Evolutionary conservation across 2,113 vertebrate species (phyloP).

Genomic region (Nesoenas mayeri): DNA sequence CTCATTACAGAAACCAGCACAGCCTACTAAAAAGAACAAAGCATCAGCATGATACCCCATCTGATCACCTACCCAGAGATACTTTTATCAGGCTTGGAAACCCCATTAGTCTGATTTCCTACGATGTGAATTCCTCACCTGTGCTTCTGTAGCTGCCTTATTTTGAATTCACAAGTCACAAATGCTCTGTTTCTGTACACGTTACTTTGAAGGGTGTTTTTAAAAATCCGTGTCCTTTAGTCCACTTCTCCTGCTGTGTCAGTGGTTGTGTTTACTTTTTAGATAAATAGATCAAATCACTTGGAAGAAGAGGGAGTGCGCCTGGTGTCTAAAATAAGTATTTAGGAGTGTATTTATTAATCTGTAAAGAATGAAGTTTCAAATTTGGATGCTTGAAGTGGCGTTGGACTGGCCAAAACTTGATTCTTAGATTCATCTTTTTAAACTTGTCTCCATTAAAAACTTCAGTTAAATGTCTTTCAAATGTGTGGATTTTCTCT

Average conservation of each 20-base stretch:
- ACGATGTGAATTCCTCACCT: background rate
- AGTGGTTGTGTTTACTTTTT: slow-evolving; percentile 38
- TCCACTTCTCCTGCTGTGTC: background rate
- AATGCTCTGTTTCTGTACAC: slow-evolving; percentile 53
- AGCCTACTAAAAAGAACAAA: background rate
- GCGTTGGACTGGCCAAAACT: background rate
- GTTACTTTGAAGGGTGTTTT: slow-evolving; percentile 70
- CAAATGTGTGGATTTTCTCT: background rate
- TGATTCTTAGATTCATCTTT: background rate
- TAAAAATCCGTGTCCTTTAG: slow-evolving; percentile 54
- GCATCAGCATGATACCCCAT: background rate
- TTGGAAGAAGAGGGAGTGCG: slow-evolving; percentile 62
- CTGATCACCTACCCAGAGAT: background rate
- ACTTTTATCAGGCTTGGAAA: slow-evolving; percentile 25
- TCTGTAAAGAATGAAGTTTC: background rate
- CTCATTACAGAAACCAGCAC: slow-evolving; percentile 72
- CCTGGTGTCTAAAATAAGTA: background rate
- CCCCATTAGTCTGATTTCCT: background rate
- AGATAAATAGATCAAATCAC: slow-evolving; percentile 31
- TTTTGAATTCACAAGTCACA: slow-evolving; percentile 54
- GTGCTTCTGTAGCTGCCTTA: background rate
- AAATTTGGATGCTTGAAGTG: background rate
- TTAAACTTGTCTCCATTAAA: background rate
- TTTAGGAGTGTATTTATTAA: slow-evolving; percentile 44
- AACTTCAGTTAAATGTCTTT: background rate